Conservation (phyloP, 2,113 vertebrate genomes). For the Corynorhinus townsendii region DNA sequence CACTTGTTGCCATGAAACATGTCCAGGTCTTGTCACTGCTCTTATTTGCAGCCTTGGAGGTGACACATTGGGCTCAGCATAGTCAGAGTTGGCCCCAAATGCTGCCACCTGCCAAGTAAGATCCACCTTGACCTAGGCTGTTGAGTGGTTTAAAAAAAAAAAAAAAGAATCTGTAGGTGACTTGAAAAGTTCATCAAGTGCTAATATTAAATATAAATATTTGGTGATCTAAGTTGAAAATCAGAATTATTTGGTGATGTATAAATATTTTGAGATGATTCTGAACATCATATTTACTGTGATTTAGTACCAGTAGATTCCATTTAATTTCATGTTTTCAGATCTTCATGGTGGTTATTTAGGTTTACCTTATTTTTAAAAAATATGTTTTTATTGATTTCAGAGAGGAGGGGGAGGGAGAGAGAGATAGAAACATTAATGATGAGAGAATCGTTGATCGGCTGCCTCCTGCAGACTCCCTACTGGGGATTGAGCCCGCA, state of each 20-base stretch:
- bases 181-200: neutral
- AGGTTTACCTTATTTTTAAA: neutral
- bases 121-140: neutral
- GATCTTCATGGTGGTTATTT: neutral
- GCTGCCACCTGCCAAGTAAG: neutral
- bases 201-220: neutral
- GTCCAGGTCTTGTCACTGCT: neutral
- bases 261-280: neutral
- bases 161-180: neutral
- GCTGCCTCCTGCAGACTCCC: too few species aligned
- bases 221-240: neutral
- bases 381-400: too few species aligned
- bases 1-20: neutral
- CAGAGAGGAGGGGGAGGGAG: too few species aligned
- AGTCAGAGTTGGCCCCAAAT: neutral
- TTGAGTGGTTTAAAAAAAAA: neutral
- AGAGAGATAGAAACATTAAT: too few species aligned
- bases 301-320: neutral
- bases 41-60: neutral
- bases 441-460: too few species aligned
- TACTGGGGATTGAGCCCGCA: too few species aligned
- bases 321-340: neutral
- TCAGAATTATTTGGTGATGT: neutral
- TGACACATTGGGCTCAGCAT: accelerated
- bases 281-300: neutral